Evolutionary conservation across 2,797 vertebrate species (phyloP).

Genomic region (Diplodus sargus): DNA sequence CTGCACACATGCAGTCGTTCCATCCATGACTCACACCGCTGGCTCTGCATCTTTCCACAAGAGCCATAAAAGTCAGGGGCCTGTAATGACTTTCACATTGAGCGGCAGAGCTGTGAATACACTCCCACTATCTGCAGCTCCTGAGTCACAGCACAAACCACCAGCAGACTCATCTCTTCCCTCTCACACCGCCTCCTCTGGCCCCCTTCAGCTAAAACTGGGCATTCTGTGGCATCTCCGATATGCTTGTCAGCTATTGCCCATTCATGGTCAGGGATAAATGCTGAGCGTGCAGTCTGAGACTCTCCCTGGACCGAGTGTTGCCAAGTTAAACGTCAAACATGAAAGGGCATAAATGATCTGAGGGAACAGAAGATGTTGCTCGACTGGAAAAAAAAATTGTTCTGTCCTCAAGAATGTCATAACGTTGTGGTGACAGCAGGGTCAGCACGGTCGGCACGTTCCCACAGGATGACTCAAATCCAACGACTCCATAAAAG

Average conservation of each 20-base stretch:
- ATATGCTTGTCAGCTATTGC: constrained; percentile 12
- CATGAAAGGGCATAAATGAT: constrained; percentile 12
- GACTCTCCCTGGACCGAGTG: constrained; percentile 1
- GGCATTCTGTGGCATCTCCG: constrained; percentile 26
- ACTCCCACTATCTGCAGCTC: constrained; percentile 47
- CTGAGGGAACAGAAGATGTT: constrained; percentile 10
- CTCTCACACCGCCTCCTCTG: constrained; percentile 19
- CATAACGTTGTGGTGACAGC: constrained; percentile 2
- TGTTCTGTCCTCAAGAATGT: background rate
- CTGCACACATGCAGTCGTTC: constrained; percentile 53
- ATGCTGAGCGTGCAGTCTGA: constrained; percentile 35
- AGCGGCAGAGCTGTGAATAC: constrained; percentile 59
- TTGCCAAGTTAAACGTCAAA: constrained; percentile 40
- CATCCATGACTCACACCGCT: constrained; percentile 76
- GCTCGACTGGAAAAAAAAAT: background rate
- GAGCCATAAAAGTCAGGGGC: constrained; percentile 70
- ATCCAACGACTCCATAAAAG: constrained; percentile 6
- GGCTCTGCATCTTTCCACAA: constrained; percentile 77
- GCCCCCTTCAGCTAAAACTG: background rate
- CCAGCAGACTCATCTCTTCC: constrained; percentile 32
- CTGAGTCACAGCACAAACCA: constrained; percentile 61
- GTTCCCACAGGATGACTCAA: background rate
- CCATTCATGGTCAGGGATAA: constrained; percentile 30
- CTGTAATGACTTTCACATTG: constrained; percentile 79
- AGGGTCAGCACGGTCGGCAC: background rate